Evolutionary conservation across 2,797 vertebrate genomes (phyloP).

Genomic region (Furcifer pardalis): DNA sequence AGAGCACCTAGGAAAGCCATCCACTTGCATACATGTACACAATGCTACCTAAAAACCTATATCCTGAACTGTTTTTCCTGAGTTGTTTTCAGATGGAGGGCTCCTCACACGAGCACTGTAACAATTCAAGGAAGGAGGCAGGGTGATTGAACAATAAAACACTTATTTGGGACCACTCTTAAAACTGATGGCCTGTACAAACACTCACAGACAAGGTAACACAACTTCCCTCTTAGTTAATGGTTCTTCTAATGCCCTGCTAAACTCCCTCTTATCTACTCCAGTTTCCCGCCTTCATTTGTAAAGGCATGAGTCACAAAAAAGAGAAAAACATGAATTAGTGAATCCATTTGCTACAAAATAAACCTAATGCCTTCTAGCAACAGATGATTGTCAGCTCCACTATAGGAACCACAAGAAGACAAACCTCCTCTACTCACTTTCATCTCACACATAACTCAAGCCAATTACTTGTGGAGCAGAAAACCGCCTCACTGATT

Average conservation of each 20-base stretch:
- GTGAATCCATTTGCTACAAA: neutral
- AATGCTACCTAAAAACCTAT: neutral
- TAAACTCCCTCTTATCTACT: neutral
- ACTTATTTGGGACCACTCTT: neutral
- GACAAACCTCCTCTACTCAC: neutral
- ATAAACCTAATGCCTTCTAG: slow-evolving; percentile 9
- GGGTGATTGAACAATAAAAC: neutral
- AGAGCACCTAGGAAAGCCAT: neutral
- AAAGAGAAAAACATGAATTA: neutral
- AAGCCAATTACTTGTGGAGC: slow-evolving; percentile 24
- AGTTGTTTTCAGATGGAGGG: neutral
- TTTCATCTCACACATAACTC: neutral
- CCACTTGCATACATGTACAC: neutral
- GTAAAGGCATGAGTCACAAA: neutral
- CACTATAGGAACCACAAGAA: neutral
- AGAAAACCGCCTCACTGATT: neutral
- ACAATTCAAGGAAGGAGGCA: neutral
- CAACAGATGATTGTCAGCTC: neutral
- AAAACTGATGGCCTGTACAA: neutral
- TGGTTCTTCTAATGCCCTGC: neutral
- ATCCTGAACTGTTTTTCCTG: neutral
- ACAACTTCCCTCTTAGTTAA: neutral
- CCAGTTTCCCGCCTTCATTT: neutral
- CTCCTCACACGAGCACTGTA: no score
- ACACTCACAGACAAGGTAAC: neutral